Conservation (phyloP, 2,888 invertebrate species). For the Zhuqinia jingwanae region DNA sequence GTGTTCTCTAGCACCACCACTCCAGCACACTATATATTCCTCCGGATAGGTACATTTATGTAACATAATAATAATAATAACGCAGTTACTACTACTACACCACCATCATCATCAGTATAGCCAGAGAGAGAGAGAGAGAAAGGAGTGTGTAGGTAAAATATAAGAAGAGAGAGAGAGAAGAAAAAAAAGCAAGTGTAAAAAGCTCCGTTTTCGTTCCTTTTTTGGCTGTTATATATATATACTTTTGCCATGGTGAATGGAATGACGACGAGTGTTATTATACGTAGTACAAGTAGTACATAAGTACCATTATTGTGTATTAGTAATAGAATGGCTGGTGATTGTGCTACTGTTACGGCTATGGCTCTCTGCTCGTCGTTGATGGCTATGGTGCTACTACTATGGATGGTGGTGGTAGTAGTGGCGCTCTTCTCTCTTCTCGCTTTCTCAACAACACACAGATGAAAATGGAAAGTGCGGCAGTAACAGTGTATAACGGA, state of each 20-base stretch:
- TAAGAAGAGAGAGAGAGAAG: no score
- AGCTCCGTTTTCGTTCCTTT: slow-evolving; percentile 26
- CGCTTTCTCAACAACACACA: slow-evolving; percentile 56
- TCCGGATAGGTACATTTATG: slow-evolving; percentile 65
- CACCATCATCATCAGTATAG: slow-evolving; percentile 16
- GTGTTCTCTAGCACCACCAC: slow-evolving; percentile 66
- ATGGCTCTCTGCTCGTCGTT: slow-evolving; percentile 48
- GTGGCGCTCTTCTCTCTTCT: slow-evolving; percentile 12
- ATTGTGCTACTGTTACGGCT: slow-evolving; percentile 71
- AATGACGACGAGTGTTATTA: slow-evolving; percentile 71
- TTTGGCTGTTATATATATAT: no score
- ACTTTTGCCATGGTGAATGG: slow-evolving; percentile 9
- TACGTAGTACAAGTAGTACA: slow-evolving; percentile 71
- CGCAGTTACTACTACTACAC: slow-evolving; percentile 35
- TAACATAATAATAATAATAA: slow-evolving; percentile 64
- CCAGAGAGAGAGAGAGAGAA: slow-evolving; percentile 8
- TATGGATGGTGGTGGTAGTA: slow-evolving; percentile 1
- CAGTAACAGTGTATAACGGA: slow-evolving; percentile 72
- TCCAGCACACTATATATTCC: slow-evolving; percentile 56
- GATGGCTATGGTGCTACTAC: slow-evolving; percentile 32
- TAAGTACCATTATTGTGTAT: slow-evolving; percentile 73
- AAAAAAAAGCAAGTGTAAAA: slow-evolving; percentile 36
- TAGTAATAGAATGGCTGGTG: slow-evolving; percentile 73
- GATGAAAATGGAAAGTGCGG: slow-evolving; percentile 73
- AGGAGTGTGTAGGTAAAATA: slow-evolving; percentile 16